phyloP scores from a whole-genome alignment of 2,797 vertebrate genomes.

The Lutjanus campechanus region DNA sequence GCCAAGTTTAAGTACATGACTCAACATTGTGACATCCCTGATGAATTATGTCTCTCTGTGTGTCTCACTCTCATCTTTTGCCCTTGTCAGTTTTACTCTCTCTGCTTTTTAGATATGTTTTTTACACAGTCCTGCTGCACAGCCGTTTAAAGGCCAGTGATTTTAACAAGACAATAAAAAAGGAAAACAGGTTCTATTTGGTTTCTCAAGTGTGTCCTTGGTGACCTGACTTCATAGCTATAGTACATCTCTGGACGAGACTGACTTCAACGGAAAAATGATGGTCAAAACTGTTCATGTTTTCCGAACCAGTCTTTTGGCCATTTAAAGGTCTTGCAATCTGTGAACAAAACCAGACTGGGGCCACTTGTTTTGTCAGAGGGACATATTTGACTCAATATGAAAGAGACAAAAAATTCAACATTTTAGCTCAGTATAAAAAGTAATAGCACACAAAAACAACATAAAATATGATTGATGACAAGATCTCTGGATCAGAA shows the following conservation, averaged over 20 bases:
- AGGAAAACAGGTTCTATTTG: conserved; percentile 53
- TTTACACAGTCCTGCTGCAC: conserved; percentile 68
- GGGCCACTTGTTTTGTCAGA: no score
- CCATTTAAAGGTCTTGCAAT: background rate
- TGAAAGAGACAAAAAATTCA: no score
- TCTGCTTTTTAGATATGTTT: conserved; percentile 65
- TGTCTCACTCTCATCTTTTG: conserved; percentile 26
- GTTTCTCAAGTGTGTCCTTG: conserved; percentile 56
- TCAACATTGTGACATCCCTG: conserved; percentile 71
- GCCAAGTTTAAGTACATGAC: conserved; percentile 74
- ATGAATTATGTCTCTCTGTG: conserved; percentile 51
- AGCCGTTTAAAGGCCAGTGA: conserved; percentile 71
- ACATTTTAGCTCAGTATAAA: no score
- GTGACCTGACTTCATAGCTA: conserved; percentile 22
- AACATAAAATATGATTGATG: no score
- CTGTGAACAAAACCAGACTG: no score
- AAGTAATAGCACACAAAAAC: no score
- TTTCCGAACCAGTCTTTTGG: background rate
- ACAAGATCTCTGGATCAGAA: no score
- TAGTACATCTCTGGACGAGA: background rate
- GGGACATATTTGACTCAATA: no score
- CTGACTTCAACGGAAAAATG: conserved; percentile 1
- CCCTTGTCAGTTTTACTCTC: conserved; percentile 45
- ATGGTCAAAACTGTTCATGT: background rate
- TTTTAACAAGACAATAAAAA: conserved; percentile 82